Conservation (phyloP, 2,797 vertebrate genomes). For the Borostomias antarcticus region DNA sequence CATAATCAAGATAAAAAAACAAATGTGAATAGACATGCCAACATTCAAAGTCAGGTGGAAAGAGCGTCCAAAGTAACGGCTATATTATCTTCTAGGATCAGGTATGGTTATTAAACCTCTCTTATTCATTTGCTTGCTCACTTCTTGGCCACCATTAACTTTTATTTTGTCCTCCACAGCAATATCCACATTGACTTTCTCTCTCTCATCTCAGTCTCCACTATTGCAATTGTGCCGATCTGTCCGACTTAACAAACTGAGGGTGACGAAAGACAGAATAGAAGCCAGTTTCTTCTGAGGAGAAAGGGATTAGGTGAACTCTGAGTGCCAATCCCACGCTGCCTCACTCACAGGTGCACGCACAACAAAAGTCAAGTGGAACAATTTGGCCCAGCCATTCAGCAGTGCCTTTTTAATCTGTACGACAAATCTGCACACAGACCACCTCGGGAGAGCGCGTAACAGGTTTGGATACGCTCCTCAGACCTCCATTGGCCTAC, state of each 20-base stretch:
- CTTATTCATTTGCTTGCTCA: slow-evolving; percentile 7
- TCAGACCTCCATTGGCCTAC: slow-evolving; percentile 86
- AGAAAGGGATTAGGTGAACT: slow-evolving; percentile 65
- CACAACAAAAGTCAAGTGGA: slow-evolving; percentile 79
- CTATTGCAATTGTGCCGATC: slow-evolving; percentile 27
- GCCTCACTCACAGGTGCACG: slow-evolving; percentile 78
- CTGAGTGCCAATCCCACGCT: slow-evolving; percentile 74
- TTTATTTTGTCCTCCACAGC: slow-evolving; percentile 16
- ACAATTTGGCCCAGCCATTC: slow-evolving; percentile 78
- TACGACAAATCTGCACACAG: slow-evolving; percentile 86
- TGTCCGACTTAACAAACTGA: slow-evolving; percentile 67
- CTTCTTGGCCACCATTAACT: neutral
- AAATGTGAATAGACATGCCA: neutral
- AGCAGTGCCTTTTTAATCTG: slow-evolving; percentile 89
- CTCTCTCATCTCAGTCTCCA: slow-evolving; percentile 29
- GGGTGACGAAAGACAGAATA: slow-evolving; percentile 67
- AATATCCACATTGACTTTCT: slow-evolving; percentile 50
- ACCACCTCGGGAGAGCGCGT: slow-evolving; percentile 92
- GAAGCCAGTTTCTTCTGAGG: slow-evolving; percentile 47
- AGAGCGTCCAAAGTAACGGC: neutral
- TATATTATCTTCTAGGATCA: neutral
- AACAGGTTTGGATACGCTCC: slow-evolving; percentile 93
- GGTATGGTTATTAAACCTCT: neutral
- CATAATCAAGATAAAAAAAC: neutral
- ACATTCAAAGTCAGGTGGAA: neutral